Evolutionary conservation across 2,888 invertebrate genomes (phyloP).

Genomic region (Eupithecia abbreviata): DNA sequence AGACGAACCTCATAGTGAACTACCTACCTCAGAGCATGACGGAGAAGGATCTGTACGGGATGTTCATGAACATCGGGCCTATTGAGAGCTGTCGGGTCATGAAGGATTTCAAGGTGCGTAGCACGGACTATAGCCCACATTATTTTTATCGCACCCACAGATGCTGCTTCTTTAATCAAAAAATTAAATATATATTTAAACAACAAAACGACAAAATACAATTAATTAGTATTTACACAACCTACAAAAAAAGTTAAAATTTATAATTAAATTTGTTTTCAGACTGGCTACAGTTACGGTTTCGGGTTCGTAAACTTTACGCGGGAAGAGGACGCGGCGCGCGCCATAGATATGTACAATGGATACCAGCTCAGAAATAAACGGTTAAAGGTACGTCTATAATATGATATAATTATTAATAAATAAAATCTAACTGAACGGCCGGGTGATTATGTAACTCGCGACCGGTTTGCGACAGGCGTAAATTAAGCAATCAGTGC

Average conservation of each 20-base stretch:
- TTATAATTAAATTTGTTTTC: slow-evolving; percentile 52
- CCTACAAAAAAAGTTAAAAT: no score
- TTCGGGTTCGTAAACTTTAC: slow-evolving; percentile 97
- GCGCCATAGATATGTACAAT: slow-evolving; percentile 94
- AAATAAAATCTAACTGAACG: no score
- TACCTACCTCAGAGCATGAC: slow-evolving; percentile 97
- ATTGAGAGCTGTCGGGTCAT: slow-evolving; percentile 96
- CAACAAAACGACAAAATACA: no score
- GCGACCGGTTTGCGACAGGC: no score
- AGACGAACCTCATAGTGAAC: slow-evolving; percentile 96
- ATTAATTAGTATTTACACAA: no score
- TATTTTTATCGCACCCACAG: neutral
- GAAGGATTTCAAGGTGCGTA: slow-evolving; percentile 92
- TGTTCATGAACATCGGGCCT: slow-evolving; percentile 94
- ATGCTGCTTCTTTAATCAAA: no score
- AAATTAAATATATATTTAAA: no score
- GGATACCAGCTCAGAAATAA: slow-evolving; percentile 95
- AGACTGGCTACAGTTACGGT: slow-evolving; percentile 98
- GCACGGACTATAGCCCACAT: neutral
- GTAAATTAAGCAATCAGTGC: no score
- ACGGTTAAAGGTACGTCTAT: slow-evolving; percentile 89
- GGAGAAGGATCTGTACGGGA: slow-evolving; percentile 93
- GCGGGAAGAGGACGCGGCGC: slow-evolving; percentile 91
- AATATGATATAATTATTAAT: no score
- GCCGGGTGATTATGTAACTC: no score